A percentile compares a stretch with the other conserved stretches of the same genome.
These are phyloP conservation scores for Mormyrus proboscirostris DNA, from an alignment of 2,797 vertebrate genomes.

Conservation along the genomic window DNA sequence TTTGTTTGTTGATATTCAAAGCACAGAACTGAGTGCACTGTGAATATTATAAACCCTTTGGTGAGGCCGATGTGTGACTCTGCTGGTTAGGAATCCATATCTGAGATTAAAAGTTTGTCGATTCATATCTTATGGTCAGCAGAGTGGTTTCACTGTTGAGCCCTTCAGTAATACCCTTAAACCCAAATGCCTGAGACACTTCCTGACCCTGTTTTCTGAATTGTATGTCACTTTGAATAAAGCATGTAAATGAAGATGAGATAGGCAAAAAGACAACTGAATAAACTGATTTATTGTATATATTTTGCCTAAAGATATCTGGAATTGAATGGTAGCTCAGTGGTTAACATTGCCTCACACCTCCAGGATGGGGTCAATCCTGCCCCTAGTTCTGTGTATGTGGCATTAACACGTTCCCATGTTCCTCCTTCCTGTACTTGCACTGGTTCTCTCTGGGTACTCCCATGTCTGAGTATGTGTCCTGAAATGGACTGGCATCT, in stretches of 20 bases:
- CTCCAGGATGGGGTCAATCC: background rate
- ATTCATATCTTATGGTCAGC: background rate
- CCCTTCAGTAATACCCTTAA: background rate
- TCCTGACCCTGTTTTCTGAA: background rate
- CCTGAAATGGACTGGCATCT: slow-evolving; percentile 1
- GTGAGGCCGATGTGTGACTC: background rate
- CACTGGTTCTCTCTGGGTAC: background rate
- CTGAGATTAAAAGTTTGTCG: background rate
- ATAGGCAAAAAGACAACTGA: background rate
- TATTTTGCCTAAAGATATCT: background rate
- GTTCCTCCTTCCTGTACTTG: background rate
- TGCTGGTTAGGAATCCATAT: background rate
- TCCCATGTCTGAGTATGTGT: background rate
- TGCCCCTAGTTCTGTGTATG: background rate
- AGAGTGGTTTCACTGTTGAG: background rate
- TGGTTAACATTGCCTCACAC: background rate
- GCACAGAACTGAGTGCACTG: background rate
- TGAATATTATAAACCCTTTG: background rate
- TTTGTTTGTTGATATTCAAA: background rate
- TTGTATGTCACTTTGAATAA: background rate
- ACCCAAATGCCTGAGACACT: background rate
- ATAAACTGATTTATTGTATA: background rate
- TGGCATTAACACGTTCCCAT: background rate
- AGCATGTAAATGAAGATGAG: background rate
- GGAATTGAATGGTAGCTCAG: background rate